Evolutionary conservation across 2,888 invertebrate genomes (phyloP).

Genomic region (Patella caerulea): DNA sequence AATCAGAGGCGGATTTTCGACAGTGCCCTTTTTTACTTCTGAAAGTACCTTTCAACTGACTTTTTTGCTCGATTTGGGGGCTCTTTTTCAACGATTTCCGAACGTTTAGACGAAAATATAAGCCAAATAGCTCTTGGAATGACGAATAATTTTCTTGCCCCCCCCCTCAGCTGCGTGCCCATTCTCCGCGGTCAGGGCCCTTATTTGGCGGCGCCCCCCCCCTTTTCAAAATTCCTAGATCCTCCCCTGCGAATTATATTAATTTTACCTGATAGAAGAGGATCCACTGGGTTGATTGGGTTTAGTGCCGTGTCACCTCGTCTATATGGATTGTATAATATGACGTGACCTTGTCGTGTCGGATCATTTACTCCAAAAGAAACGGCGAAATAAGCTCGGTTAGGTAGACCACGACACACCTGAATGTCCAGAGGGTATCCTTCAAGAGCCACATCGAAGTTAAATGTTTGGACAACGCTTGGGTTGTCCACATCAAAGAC

Average conservation of each 20-base stretch:
- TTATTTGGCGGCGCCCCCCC: too few relatives aligned
- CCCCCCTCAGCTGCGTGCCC: too few relatives aligned
- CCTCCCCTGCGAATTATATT: too few relatives aligned
- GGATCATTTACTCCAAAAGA: conserved; percentile 10
- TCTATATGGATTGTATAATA: conserved; percentile 12
- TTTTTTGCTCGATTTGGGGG: too few relatives aligned
- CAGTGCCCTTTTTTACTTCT: background rate
- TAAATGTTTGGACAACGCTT: background rate
- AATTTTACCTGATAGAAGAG: background rate
- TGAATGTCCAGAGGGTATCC: conserved; percentile 18
- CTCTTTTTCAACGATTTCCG: too few relatives aligned
- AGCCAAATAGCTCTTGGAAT: too few relatives aligned
- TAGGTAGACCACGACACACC: conserved; percentile 13
- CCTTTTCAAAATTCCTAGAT: too few relatives aligned
- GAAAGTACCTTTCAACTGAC: too few relatives aligned
- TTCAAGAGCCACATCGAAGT: conserved; percentile 7
- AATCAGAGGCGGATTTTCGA: background rate
- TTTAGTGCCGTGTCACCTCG: background rate
- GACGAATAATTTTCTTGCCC: too few relatives aligned
- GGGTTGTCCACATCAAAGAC: conserved; percentile 4
- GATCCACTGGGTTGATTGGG: conserved; percentile 6
- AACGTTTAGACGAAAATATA: too few relatives aligned
- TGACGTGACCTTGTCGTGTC: conserved; percentile 9
- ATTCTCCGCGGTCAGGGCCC: too few relatives aligned
- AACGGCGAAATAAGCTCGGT: conserved; percentile 14